A percentile compares a stretch with the other conserved stretches of the same genome.
These are phyloP conservation scores for Drosophila meridionalis DNA, from an alignment of 2,888 invertebrate species.

Conservation along the genomic window DNA sequence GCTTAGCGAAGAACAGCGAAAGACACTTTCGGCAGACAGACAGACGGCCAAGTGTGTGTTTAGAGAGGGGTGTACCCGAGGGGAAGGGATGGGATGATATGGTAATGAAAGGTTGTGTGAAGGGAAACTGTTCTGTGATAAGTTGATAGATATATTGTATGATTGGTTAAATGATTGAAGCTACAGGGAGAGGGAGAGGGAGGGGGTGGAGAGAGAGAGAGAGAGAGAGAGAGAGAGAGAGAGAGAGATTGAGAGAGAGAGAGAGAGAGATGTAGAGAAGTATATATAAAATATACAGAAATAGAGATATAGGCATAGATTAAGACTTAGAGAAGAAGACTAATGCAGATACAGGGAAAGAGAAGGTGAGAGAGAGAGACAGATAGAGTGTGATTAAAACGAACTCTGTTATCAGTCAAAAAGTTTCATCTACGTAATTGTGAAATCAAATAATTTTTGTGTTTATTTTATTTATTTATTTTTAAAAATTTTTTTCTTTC, in stretches of 20 bases:
- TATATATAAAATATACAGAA: not conserved
- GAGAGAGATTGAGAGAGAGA: not conserved
- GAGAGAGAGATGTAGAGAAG: not conserved
- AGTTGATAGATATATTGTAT: not conserved
- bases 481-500: not conserved
- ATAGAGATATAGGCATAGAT: not conserved
- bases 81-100: not conserved
- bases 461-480: not conserved
- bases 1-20: slow-evolving; percentile 1
- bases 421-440: slow-evolving; percentile 7
- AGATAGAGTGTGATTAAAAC: not conserved
- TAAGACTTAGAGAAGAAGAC: not conserved
- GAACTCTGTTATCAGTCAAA: slow-evolving; percentile 3
- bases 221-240: not conserved
- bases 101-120: too few relatives aligned
- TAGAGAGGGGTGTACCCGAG: too few relatives aligned
- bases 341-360: not conserved
- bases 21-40: slow-evolving; percentile 4
- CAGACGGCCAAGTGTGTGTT: not conserved
- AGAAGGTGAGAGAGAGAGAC: not conserved
- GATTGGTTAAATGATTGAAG: not conserved
- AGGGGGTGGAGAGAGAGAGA: not conserved
- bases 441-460: not conserved
- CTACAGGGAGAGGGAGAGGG: not conserved
- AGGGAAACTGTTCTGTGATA: not conserved